These are phyloP conservation scores for Sminthurinus signatus DNA, from an alignment of 1,140 invertebrate genomes.

Conservation along the genomic window DNA sequence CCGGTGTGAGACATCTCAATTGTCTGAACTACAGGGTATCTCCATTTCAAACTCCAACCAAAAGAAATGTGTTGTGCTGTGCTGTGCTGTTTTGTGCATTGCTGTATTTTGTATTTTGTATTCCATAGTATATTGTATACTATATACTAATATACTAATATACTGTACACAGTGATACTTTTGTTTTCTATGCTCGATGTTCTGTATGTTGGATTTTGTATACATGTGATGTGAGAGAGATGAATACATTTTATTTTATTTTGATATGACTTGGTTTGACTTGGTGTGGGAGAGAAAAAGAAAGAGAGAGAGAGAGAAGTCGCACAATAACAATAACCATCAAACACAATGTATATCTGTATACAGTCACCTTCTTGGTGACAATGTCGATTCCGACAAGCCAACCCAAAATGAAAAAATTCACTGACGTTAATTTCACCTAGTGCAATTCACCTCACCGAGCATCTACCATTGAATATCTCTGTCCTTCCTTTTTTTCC, in stretches of 20 bases:
- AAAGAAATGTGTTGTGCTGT: constrained; percentile 20
- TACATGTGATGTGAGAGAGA: constrained; percentile 28
- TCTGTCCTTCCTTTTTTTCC: no score
- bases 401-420: not conserved
- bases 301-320: no score
- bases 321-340: constrained; percentile 19
- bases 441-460: not conserved
- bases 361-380: constrained; percentile 11
- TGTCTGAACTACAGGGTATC: constrained; percentile 35
- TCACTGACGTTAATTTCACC: constrained; percentile 15
- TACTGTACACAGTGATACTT: no score
- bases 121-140: no score
- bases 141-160: no score
- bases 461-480: no score
- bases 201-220: no score
- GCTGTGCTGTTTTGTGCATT: no score
- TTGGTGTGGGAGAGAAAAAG: constrained; percentile 33
- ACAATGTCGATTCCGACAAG: constrained; percentile 5
- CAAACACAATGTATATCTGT: constrained; percentile 18
- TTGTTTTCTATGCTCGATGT: no score
- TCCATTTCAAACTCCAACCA: constrained; percentile 25
- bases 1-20: constrained; percentile 41
- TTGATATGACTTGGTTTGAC: constrained; percentile 33
- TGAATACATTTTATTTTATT: constrained; percentile 27
- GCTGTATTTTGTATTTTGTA: no score